Evolutionary conservation across 2,113 vertebrate genomes (phyloP).

Genomic region (Balaeniceps rex): DNA sequence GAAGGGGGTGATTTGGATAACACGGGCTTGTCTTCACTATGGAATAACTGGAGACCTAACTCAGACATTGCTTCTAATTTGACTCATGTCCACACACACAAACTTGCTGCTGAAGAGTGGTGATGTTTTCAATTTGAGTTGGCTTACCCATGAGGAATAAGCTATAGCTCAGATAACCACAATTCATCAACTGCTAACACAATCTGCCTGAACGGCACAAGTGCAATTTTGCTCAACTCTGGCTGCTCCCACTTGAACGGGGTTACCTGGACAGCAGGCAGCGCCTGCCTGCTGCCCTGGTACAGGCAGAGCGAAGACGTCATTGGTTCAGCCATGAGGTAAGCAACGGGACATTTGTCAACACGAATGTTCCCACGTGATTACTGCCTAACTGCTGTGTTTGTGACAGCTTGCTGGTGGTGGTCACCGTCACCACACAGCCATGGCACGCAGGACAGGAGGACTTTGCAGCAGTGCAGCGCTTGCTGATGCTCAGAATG

Average conservation of each 20-base stretch:
- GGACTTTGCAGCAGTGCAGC: not conserved
- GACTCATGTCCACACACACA: not conserved
- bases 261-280: not conserved
- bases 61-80: constrained; percentile 15
- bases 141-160: constrained; percentile 20
- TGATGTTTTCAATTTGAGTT: constrained; percentile 29
- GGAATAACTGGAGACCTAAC: not conserved
- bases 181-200: constrained; percentile 12
- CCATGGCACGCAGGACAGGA: not conserved
- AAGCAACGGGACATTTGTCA: not conserved
- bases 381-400: not conserved
- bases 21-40: constrained; percentile 17
- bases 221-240: not conserved
- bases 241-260: not conserved
- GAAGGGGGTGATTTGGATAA: not conserved
- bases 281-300: not conserved
- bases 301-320: not conserved
- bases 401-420: not conserved
- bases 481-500: not conserved
- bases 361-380: accelerated
- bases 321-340: accelerated
- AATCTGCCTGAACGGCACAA: not conserved
- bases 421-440: not conserved
- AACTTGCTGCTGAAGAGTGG: not conserved
- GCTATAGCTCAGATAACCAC: constrained; percentile 49